Base-by-base conservation (phyloP, 2,888 invertebrate genomes). In the Clanis bilineata region DNA sequence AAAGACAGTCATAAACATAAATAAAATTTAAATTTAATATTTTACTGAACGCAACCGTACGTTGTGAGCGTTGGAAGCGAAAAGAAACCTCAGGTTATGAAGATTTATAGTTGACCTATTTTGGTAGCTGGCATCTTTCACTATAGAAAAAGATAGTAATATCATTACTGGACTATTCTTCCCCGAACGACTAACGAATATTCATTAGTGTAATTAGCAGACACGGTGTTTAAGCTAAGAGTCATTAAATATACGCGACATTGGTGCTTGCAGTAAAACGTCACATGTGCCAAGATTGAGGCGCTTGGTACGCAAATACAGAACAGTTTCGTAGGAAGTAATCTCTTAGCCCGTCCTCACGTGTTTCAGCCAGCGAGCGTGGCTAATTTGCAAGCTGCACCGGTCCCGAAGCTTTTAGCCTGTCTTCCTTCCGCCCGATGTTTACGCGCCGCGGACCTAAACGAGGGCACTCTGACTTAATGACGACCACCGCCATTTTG, bases 391-490 rank as follows among this genome's bases (percentile, higher is more conserved):
- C 83, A 80, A 79, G 81, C 78, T 83, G 84, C 84, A 84, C 70
- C 74, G 77, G 74, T 72, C 76, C 80, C 76, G 77, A 76, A 77
- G 87, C 87, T 88, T 86, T 87, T 85, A 88, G 83, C 84, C 77
- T 71, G 79, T 79, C 81, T 87, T 86, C 85, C 88, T 87, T 88
- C 86, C 88, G 85, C 73, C 41, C 73, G 74, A 74, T 82, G 83
- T 85, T 84, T 80, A 83, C 83, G 85, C 83, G 82, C 81, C 77
- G 73, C 79, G 80, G 80, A 82, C 84, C 81, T 83, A 86, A 87
- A 86, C 80, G 84, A 87, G 85, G 84, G 85, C 86, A 88, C 86
- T 88, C 83, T 73, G 80, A 73, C 80, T 85, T 88, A 88, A 88
- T 88, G 87, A 87, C 84, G 82, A 79, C 85, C 83, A 78, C 79